Conservation (phyloP, 2,797 vertebrate species). For the Bradypus variegatus region DNA sequence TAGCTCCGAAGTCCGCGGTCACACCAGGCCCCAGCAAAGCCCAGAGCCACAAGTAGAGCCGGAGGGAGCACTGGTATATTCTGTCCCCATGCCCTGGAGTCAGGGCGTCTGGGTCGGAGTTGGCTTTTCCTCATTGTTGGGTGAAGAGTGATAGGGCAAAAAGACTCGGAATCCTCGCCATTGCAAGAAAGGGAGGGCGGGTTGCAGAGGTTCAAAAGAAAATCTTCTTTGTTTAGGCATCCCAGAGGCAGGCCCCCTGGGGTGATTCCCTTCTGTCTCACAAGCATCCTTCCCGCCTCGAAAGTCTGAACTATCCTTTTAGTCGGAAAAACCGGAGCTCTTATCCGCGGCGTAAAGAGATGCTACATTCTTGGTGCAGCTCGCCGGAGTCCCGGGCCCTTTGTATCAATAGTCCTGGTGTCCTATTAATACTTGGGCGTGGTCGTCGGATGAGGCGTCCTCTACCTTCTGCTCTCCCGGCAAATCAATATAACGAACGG, state of each 20-base stretch:
- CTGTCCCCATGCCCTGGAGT: neutral
- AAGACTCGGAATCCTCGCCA: neutral
- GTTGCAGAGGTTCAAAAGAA: neutral
- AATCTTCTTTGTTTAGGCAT: neutral
- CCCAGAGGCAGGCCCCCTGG: neutral
- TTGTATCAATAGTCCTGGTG: neutral
- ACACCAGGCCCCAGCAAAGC: neutral
- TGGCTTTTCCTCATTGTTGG: neutral
- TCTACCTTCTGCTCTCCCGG: accelerated
- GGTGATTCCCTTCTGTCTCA: neutral
- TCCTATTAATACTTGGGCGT: neutral
- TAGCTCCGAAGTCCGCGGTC: neutral
- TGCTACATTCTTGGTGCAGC: neutral
- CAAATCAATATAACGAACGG: neutral
- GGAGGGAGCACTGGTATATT: accelerated
- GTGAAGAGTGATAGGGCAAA: neutral
- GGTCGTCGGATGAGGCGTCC: too few relatives aligned
- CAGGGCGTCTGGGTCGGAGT: neutral
- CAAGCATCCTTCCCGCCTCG: neutral
- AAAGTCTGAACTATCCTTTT: neutral
- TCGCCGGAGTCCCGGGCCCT: accelerated
- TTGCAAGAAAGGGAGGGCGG: neutral
- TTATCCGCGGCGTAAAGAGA: neutral
- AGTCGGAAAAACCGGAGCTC: neutral
- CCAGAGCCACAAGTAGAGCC: neutral